Base-by-base conservation (phyloP, 2,797 vertebrate species). In the Pipistrellus pygmaeus region DNA sequence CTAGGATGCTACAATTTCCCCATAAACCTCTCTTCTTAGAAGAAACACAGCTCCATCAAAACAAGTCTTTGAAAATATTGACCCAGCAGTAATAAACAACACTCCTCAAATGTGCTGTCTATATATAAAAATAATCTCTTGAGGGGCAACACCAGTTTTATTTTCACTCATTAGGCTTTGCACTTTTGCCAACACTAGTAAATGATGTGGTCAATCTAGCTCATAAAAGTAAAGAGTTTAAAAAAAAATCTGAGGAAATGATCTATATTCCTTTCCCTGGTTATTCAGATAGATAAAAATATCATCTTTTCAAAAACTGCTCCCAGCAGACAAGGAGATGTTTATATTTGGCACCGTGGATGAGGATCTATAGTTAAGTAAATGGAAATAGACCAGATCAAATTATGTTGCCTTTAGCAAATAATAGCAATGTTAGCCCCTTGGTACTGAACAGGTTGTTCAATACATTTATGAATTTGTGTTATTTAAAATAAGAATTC, bases 51-150 rank as follows among this genome's bases (percentile, higher is more conserved):
- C 68, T 87, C 87, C 60, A 2, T 94, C 93, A 96, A 97, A 97
- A 91, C 44, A 95, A 94, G 62, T 77, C 90, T 93, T 96, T 94
- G 95, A 97, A 95, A 97, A 96, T 97, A 96, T 97, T 96, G 96
- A 95, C 88, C 92, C 97, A 92, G 68, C 84, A 95, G 60, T 94
- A 95, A 93, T 96, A 97, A 96, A 92, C 91, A 96, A 94, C n/a
- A 94, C 51, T 94, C 32, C 83, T 93, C 30, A 93, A 95, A 94
- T 86, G 73, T 93, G 48, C n/a, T 84, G 4, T 80, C 83, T 78
- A 55, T 83, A 93, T 32, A 77, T 10, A 80, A 90, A 85, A 75
- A 38, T n/a, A 87, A 93, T 46, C 77, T 82, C 62, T 78, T 73
- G 81, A 93, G 38, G 86, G 77, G 78, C 35, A 88, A 78, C 9